Evolutionary conservation across 2,797 vertebrate species (phyloP).

Genomic region (Catamblyrhynchus diadema): DNA sequence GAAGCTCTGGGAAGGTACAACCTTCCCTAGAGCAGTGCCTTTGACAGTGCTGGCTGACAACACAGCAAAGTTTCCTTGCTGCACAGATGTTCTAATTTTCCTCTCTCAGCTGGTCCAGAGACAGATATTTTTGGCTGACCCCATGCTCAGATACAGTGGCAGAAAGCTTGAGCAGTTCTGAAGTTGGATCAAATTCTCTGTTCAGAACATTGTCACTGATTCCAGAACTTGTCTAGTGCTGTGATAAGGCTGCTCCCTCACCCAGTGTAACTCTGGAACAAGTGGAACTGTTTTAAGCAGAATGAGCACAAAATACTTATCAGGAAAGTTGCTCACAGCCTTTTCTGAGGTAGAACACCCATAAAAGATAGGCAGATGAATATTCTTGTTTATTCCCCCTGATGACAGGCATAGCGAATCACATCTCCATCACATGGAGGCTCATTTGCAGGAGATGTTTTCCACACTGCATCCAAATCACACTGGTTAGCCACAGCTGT

Average conservation of each 20-base stretch:
- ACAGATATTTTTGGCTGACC: neutral
- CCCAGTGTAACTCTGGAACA: neutral
- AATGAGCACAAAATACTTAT: neutral
- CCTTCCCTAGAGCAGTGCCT: neutral
- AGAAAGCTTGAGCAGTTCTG: neutral
- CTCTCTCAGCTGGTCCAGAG: neutral
- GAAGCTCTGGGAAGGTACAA: neutral
- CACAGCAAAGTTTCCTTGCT: neutral
- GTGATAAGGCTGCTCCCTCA: neutral
- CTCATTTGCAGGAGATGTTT: neutral
- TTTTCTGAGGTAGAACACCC: neutral
- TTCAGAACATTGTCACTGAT: neutral
- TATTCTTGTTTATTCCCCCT: neutral
- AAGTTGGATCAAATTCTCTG: neutral
- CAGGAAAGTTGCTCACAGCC: neutral
- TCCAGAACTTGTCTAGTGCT: neutral
- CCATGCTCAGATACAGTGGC: neutral
- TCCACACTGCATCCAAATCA: neutral
- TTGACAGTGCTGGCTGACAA: neutral
- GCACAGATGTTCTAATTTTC: conserved; percentile 9
- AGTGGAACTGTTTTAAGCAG: neutral
- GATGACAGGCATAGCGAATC: neutral
- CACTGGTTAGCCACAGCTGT: neutral
- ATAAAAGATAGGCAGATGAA: neutral
- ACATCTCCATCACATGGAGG: neutral